Base-by-base conservation (phyloP, 2,888 invertebrate genomes). In the Dioctria linearis region DNA sequence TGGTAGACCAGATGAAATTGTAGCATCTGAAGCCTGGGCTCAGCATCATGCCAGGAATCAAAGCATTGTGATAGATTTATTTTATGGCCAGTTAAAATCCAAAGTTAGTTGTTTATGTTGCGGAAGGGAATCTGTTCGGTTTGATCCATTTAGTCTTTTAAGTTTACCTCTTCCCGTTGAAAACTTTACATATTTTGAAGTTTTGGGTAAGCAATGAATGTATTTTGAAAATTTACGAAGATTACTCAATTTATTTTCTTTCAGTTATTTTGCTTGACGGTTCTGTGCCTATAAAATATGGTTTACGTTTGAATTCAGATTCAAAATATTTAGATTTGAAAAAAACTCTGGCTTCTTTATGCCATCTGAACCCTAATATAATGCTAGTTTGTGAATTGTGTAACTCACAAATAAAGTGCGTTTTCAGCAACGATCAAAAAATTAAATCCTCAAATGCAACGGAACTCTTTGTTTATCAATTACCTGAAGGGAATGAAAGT, bases 1-100 rank as follows among this genome's bases (percentile, higher is more conserved):
- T 87, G 94, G 94, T 0, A 88, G 95, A 59, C 93, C 95, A 1
- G 96, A 96, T 88, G 93, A 93, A 86, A 88, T 89, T 80, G 92
- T 92, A 4, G 94, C 94, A 0, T 91, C 91, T 4, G 94, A 93
- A 84, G 96, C 96, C 40, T 97, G 97, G 97, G 92, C 93, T 81
- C 94, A 95, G 85, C 95, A 96, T 90, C 90, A 94, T 81, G 90
- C 93, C 3, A 91, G 96, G 84, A 96, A 97, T 90, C 93, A 94
- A 87, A 96, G 96, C 59, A 94, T 97, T 83, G 93, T 97, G 83
- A 96, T 96, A 76, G 96, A 97, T 87, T 90, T 97, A 84, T 97
- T 97, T 90, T 96, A 96, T 88, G 98, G 97, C 0, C 96, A 97
- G 88, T 91, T 98, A 8, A 96, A 96, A 89, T 97, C 97, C 4